Evolutionary conservation across 2,113 vertebrate species (phyloP), one percentile per base, ranked within the genome.

Genomic region (Semnornis frantzii): DNA sequence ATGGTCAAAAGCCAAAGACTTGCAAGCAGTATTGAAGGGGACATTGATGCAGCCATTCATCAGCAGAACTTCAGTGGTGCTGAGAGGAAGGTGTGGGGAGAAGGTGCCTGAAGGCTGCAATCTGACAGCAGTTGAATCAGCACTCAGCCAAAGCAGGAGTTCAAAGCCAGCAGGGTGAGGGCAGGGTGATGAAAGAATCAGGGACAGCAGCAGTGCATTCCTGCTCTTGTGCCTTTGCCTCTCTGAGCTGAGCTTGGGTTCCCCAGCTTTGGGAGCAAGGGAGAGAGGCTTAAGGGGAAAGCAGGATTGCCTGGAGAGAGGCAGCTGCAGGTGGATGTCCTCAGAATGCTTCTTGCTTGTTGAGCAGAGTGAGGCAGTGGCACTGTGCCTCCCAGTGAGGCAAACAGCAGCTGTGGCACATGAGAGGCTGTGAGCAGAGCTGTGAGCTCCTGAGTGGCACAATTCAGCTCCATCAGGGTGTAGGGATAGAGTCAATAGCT

Each of bases 111-210:
- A 63, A 66, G 70, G 81, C 77, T 94, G 86, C 70, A 82, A 71
- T 76, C 68, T 93, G 90, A 89, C 82, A 76, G 42, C 94, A 96
- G 96, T 97, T 97, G 94, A 95, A 97, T 82, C 91, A 77, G 66
- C 10, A 72, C 84, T 92, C 57, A 93, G 96, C 95, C 83, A 79
- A 91, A 96, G 34, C 3, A 82, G 37, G 30, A 64, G 42, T 88
- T 82, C 52, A 82, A 65, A 94, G 78, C 87, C 55, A 86, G 46
- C 68, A 44, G 57, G 64, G 44, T 14, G 57, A 83, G 89, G 75
- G 42, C 57, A 46, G 72, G 37, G 19, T 2, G 1, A 68, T 70
- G 81, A 74, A 87, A 62, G 58, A 63, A 84, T 48, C 58, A 20
- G 42, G 52, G 48, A 60, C 71, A 9, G 9, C n/a, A 55, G 46